Evolutionary conservation across 2,113 vertebrate species (phyloP), one percentile per base, ranked within the genome.

Genomic region (Falcunculus frontatus): DNA sequence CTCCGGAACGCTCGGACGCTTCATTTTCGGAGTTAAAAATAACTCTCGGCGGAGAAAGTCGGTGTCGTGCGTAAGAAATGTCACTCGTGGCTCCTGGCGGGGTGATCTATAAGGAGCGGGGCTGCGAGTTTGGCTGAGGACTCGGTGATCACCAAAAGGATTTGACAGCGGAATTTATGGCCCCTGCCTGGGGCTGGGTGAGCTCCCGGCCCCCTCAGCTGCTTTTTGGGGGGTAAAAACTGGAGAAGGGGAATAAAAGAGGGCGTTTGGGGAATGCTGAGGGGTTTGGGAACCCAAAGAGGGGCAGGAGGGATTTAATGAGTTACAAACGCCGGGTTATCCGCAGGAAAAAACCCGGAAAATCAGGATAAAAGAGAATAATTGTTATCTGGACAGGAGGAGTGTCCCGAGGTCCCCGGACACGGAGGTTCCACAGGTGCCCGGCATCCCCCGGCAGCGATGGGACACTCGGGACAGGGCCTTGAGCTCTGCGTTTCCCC

Each of bases 401-500:
- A 22, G 33, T 0, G 13, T 7, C 6, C 20, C 33, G 4, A 16
- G 12, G 16, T 30, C 18, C 33, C 42, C 3, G 77, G 22, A 2
- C 6, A 14, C 73, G 30, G 50, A 27, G 17, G 15, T 23, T 5
- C 39, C 39, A 2, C 19, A 10, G 33, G 33, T 4, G 33, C 55
- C 23, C 55, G 6, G 55, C 21, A 5, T 9, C 56, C 21, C n/a
- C 19, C 39, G 11, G 53, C 18, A 29, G 27, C 27, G 19, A 2
- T 9, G 37, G 22, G 17, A 56, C 4, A 6, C 22, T 3, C 7
- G 4, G 44, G n/a, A 0, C 56, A 13, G 56, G 0, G 15, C 4
- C 29, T 14, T 19, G 13, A 29, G 53, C 33, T 25, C 62, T 35
- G 9, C 6, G 13, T 17, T 27, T 33, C 47, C 27, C 7, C 33